phyloP scores from a whole-genome alignment of 2,888 invertebrate species.

The Sinopyrophorus schimmeli region DNA sequence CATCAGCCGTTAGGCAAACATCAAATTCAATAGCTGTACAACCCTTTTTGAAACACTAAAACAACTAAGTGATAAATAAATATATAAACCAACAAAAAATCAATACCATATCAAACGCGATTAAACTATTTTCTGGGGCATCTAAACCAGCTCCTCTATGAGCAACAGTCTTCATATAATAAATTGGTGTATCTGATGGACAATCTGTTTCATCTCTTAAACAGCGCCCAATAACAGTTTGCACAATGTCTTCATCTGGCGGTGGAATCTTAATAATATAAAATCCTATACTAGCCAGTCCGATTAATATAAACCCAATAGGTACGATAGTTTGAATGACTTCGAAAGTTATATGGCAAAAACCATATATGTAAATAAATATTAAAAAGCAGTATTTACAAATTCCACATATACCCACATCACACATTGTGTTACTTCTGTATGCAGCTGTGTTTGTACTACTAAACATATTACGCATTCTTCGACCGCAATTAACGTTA shows the following conservation, averaged over 20 bases:
- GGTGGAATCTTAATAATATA: constrained; percentile 61
- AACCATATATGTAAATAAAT: constrained; percentile 42
- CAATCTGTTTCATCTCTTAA: constrained; percentile 53
- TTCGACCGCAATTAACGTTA: too few relatives aligned
- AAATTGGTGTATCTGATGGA: constrained; percentile 55
- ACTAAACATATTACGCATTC: too few relatives aligned
- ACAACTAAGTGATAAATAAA: too few relatives aligned
- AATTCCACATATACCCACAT: constrained; percentile 19
- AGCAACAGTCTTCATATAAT: constrained; percentile 66
- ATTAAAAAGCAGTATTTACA: constrained; percentile 36
- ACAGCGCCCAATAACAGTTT: constrained; percentile 58
- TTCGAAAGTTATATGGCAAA: constrained; percentile 45
- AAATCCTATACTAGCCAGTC: constrained; percentile 39
- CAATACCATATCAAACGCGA: constrained; percentile 72
- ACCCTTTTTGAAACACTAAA: constrained; percentile 71
- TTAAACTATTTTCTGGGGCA: constrained; percentile 79
- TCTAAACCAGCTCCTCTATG: constrained; percentile 77
- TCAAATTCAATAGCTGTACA: constrained; percentile 80
- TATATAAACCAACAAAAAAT: too few relatives aligned
- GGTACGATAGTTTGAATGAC: constrained; percentile 45
- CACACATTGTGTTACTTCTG: too few relatives aligned
- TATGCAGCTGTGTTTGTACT: too few relatives aligned
- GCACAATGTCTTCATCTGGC: constrained; percentile 54
- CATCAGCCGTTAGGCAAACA: constrained; percentile 72
- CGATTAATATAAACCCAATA: constrained; percentile 45